Evolutionary conservation across 2,888 invertebrate species (phyloP), one percentile per base, ranked within the genome.

Genomic region (Rhingia campestris): DNA sequence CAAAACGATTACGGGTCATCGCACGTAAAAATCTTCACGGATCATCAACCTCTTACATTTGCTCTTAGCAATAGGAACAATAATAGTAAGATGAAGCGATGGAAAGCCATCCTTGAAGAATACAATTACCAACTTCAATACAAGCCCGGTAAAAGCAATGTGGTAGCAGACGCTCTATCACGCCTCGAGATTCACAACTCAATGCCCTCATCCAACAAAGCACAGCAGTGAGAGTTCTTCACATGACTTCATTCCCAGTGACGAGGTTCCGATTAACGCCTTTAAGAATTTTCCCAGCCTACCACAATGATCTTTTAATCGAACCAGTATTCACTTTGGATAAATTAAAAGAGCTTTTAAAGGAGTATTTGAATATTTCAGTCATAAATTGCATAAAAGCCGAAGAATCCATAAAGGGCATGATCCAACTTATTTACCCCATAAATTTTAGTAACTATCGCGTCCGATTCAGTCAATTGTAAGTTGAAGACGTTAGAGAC

Each of bases 111-210:
- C 22, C 22, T 22, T 22, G 22, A 22, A 22, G 22, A 22, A 22
- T 22, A 22, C 22, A 22, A 22, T 22, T 22, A 22, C 22, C 22
- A 22, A 22, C 22, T 22, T 22, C 22, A 37, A 58, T 91, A 92
- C 76, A 87, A 88, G 4, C 90, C 89, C 0, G 92, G 92, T 1
- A 88, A 87, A 39, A 79, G 74, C 6, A 90, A 91, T 81, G 84
- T 87, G 14, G 80, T 90, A 3, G 79, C 86, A 12, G 75, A 76
- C 35, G 53, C 67, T 0, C 47, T 58, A 30, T 63, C 73, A 6
- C 45, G 49, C 32, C 72, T 43, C 9, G 54, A 14, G 35, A 6
- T 6, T 12, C 33, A 35, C 7, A 30, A 53, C 7, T 53, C 35
- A 33, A 33, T 53, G 6, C n/a, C 35, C n/a, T 6, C 33, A n/a